Percentiles rank a stretch among this genome's conserved stretches.
Evolutionary conservation across 2,113 vertebrate genomes (phyloP).

Genomic region (Meles meles): DNA sequence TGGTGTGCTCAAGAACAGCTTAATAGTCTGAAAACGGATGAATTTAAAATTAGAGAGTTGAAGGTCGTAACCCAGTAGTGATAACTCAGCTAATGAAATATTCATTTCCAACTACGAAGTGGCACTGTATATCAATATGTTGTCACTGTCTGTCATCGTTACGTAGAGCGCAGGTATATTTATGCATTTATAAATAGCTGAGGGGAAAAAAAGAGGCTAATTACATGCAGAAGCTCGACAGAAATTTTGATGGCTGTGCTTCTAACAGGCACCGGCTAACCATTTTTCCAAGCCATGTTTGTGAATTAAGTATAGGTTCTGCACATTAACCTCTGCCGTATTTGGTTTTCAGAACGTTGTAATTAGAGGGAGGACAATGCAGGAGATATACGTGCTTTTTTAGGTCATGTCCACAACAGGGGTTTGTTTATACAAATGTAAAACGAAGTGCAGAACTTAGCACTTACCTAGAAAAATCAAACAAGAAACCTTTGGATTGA

Average conservation of each 20-base stretch:
- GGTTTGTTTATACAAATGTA: constrained; percentile 62
- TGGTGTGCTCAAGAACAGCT: constrained; percentile 71
- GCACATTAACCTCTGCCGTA: constrained; percentile 64
- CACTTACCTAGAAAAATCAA: constrained; percentile 43
- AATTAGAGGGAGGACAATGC: constrained; percentile 37
- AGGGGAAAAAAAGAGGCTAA: constrained; percentile 48
- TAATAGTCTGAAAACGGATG: constrained; percentile 79
- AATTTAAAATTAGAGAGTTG: constrained; percentile 79
- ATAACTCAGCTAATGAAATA: constrained; percentile 85
- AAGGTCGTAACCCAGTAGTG: constrained; percentile 81
- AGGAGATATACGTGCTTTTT: constrained; percentile 27
- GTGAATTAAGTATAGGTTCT: constrained; percentile 71
- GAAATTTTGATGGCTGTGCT: constrained; percentile 49
- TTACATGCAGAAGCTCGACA: constrained; percentile 59
- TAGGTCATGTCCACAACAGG: constrained; percentile 37
- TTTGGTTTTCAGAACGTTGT: constrained; percentile 59
- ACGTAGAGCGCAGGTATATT: constrained; percentile 76
- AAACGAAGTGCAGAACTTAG: constrained; percentile 42
- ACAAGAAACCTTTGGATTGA: constrained; percentile 14
- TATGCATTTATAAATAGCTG: constrained; percentile 77
- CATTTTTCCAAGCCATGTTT: constrained; percentile 63
- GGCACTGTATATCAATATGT: constrained; percentile 80
- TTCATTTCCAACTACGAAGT: constrained; percentile 78
- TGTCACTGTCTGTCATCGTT: constrained; percentile 79
- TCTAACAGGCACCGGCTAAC: constrained; percentile 55